Conservation (phyloP, 2,113 vertebrate species). For the Shinisaurus crocodilurus region DNA sequence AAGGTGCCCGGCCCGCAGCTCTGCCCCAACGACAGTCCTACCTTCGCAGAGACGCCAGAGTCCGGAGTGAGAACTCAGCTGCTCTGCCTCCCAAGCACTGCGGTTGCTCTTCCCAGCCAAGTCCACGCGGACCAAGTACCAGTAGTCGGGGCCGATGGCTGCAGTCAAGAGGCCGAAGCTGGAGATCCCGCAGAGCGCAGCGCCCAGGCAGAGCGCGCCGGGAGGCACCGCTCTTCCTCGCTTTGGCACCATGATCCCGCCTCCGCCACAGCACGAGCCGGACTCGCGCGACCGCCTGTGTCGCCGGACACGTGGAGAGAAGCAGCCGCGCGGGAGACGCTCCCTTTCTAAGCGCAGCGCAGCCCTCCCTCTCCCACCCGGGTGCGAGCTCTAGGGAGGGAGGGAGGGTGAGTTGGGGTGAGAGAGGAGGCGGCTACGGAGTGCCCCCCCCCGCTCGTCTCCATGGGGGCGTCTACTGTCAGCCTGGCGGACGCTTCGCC, state of each 20-base stretch:
- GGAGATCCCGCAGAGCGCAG: constrained; percentile 76
- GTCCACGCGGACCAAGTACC: constrained; percentile 85
- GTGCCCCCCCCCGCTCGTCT: too few relatives aligned
- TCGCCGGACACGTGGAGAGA: not conserved
- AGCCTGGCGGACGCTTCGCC: too few relatives aligned
- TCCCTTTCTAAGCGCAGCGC: not conserved
- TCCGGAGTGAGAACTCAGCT: constrained; percentile 75
- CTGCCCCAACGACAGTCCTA: constrained; percentile 30
- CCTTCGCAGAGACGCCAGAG: constrained; percentile 80
- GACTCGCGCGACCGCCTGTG: not conserved
- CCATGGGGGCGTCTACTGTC: too few relatives aligned
- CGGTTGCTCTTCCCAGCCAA: constrained; percentile 6
- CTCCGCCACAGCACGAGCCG: not conserved
- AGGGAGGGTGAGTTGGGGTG: too few relatives aligned
- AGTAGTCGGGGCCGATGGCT: constrained; percentile 81
- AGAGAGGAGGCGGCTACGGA: too few relatives aligned
- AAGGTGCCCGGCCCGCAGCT: not conserved
- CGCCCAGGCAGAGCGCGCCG: constrained; percentile 72
- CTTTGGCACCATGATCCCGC: constrained; percentile 53
- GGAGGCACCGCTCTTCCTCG: constrained; percentile 11
- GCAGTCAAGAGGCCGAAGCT: constrained; percentile 80
- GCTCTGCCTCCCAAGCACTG: constrained; percentile 65
- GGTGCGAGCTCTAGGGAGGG: not conserved
- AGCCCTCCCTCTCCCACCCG: not conserved
- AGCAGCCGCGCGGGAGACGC: not conserved